Conservation (phyloP, 2,113 vertebrate species). For the Passerina amoena region DNA sequence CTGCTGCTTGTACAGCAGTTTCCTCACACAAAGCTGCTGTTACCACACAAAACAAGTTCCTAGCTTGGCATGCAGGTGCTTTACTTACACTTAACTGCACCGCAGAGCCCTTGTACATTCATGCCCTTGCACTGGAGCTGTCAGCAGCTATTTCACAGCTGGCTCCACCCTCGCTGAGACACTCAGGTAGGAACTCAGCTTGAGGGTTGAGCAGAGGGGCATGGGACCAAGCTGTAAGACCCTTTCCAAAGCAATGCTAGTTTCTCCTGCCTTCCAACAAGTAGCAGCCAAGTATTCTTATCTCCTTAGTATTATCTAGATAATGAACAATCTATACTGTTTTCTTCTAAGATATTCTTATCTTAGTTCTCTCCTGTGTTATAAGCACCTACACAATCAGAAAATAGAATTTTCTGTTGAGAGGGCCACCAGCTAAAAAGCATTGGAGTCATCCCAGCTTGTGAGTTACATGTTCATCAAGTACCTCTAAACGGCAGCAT, state of each 20-base stretch:
- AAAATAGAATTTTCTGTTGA: not conserved
- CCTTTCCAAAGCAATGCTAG: not conserved
- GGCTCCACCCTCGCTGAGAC: not conserved
- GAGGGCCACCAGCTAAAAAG: not conserved
- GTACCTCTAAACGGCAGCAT: not conserved
- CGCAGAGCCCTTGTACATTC: not conserved
- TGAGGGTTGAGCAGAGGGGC: not conserved
- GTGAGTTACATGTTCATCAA: not conserved
- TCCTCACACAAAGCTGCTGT: not conserved
- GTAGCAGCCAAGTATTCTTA: not conserved
- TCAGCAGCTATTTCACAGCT: not conserved
- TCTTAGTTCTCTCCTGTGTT: not conserved
- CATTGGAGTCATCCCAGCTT: not conserved
- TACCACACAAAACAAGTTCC: not conserved
- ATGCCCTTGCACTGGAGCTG: not conserved
- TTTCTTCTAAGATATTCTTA: not conserved
- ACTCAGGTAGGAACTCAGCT: not conserved
- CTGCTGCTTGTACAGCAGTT: not conserved
- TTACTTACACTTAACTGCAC: not conserved
- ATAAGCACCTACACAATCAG: not conserved
- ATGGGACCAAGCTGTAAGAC: not conserved
- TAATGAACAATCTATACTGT: not conserved
- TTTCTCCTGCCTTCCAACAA: not conserved
- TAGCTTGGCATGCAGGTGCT: accelerated
- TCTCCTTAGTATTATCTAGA: not conserved